Evolutionary conservation across 1,140 invertebrate species (phyloP), one percentile per base, ranked within the genome.

Genomic region (Mamestra configurata): DNA sequence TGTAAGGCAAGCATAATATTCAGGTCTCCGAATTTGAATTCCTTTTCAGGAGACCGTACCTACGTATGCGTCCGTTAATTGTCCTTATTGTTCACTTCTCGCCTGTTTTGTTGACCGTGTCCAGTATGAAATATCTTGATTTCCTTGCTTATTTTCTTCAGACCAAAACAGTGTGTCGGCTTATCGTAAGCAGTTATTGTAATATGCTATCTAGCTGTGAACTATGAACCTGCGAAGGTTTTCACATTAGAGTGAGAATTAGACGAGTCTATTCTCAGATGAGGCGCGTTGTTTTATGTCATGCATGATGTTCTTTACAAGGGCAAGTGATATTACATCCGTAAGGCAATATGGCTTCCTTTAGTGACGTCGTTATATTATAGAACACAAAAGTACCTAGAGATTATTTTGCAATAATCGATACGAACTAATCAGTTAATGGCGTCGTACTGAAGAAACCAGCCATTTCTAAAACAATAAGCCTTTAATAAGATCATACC

Each of bases 141-240:
- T 4, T 20, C 18, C 7, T 20, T 20, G 4, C 11, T 11, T n/a
- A 8, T 20, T 40, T 66, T 66, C 18, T 5, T 37, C 37, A 66
- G 22, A 66, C n/a, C 22, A 24, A 46, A 46, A 7, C 20, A 40
- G 1, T 35, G 4, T 8, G 22, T 22, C 5, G 22, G 66, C 1
- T 49, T n/a, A 70, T 70, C 40, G 40, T 46, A 24, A 24, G 15
- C 40, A 46, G 22, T 7, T 40, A 49, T 70, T 46, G 40, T 49
- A 49, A 49, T 27, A 13, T 43, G 66, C 5, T 24, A 46, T 46
- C 49, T 70, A 70, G 40, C 66, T 49, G 15, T 49, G 66, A 70
- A 70, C 66, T 70, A 49, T 70, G 66, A 70, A 70, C 40, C 22
- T n/a, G 40, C 22, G 20, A 49, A 20, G 27, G 13, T 68, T 70